Evolutionary conservation across 2,113 vertebrate genomes (phyloP).

Genomic region (Ictalurus furcatus): DNA sequence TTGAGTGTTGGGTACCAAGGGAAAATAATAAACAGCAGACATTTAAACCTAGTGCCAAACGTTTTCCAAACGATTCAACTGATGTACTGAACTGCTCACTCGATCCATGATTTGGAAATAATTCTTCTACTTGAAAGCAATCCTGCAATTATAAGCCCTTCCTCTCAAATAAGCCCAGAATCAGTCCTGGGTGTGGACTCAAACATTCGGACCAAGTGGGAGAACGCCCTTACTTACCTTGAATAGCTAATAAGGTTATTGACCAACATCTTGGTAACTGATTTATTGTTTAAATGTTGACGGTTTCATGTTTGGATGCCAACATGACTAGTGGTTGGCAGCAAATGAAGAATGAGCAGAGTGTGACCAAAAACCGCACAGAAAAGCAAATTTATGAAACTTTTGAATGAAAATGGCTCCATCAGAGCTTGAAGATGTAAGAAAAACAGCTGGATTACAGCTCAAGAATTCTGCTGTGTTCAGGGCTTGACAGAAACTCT

Average conservation of each 20-base stretch:
- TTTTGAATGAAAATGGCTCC: neutral
- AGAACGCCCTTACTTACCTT: neutral
- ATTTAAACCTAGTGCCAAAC: neutral
- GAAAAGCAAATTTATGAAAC: neutral
- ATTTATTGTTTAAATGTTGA: no score
- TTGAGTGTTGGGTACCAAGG: neutral
- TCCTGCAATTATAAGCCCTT: neutral
- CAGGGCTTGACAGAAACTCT: neutral
- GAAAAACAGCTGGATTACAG: constrained; percentile 13
- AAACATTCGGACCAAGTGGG: neutral
- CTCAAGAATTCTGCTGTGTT: neutral
- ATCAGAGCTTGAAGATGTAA: neutral
- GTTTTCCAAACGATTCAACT: neutral
- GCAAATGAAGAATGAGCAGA: neutral
- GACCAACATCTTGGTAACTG: neutral
- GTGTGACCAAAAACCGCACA: neutral
- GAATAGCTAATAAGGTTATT: neutral
- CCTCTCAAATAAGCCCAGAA: neutral
- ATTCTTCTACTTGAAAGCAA: neutral
- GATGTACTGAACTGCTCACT: neutral
- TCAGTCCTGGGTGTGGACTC: neutral
- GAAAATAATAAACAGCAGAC: neutral
- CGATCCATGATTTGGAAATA: neutral
- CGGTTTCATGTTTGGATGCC: neutral
- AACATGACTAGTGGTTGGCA: neutral